A percentile compares a stretch with the other conserved stretches of the same genome.
phyloP scores from a whole-genome alignment of 2,888 invertebrate genomes.

The Pinctada fucata region DNA sequence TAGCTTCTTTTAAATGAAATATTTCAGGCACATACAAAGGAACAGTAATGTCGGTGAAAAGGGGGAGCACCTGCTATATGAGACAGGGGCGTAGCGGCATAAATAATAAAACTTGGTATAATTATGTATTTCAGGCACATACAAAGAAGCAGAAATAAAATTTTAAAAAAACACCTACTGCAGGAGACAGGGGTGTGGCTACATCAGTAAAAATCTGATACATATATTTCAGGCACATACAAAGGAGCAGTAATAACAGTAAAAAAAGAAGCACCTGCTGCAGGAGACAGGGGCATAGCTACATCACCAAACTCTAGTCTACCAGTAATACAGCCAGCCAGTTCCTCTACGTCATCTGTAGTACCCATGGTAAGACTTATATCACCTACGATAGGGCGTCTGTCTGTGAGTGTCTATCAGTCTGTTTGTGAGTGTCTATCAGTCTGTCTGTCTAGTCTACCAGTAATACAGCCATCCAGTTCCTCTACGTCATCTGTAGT shows the following conservation, averaged over 20 bases:
- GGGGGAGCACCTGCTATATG: constrained; percentile 41
- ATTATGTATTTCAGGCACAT: too few species aligned
- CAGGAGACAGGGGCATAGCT: background rate
- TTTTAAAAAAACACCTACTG: constrained; percentile 20
- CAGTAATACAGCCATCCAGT: too few species aligned
- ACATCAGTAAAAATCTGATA: background rate
- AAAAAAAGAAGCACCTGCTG: constrained; percentile 58
- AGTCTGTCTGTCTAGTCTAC: too few species aligned
- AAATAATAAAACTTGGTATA: too few species aligned
- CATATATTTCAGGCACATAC: constrained; percentile 62
- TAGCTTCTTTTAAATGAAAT: too few species aligned
- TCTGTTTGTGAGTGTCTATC: too few species aligned
- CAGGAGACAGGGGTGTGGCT: background rate
- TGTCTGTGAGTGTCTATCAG: too few species aligned
- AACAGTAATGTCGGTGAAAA: constrained; percentile 66
- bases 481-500: too few species aligned
- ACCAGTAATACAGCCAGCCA: constrained; percentile 2
- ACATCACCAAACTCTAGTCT: constrained; percentile 1
- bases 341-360: constrained; percentile 17
- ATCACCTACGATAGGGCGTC: too few species aligned
- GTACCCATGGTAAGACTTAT: background rate
- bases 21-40: constrained; percentile 69
- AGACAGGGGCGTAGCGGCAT: too few species aligned
- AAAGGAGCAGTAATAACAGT: constrained; percentile 69
- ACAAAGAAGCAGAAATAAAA: too few species aligned